Evolutionary conservation across 2,797 vertebrate species (phyloP), one percentile per base, ranked within the genome.

Genomic region (Coilia nasus): DNA sequence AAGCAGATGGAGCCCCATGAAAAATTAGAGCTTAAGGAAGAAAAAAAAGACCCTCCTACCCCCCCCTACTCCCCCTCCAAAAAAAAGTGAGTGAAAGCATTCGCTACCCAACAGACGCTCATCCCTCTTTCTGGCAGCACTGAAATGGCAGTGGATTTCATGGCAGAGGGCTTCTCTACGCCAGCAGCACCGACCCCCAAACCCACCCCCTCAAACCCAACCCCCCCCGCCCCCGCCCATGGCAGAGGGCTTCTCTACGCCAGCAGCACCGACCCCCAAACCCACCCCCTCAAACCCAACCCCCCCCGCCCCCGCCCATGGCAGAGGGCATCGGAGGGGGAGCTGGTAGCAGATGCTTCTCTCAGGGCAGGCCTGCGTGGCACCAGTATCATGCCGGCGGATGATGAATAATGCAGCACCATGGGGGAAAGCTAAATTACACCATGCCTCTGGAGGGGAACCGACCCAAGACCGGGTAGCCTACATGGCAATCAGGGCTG

Each of bases 1-100:
- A 86, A 23, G 62, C 89, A 91, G 90, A 93, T 86, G 85, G 88
- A 85, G 7, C 87, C 87, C 87, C 84, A 86, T 90, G 87, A 93
- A 87, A 92, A 90, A 93, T 88, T 84, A 83, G 64, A 83, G 44
- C 83, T 85, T 28, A 86, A 35, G 56, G 57, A 80, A 31, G 83
- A 31, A 88, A 88, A 47, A 91, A 87, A 85, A 78, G 83, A 28
- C 17, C 57, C 50, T 4, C 3, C 10, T 4, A 3, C 50, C 50
- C 50, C 7, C 50, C 50, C 50, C 50, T 7, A 54, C 7, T 1
- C 7, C 50, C 5, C 35, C 35, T 5, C 35, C 35, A 41, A 41
- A 41, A 62, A n/a, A 23, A n/a, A 62, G 10, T 2, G 59, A 64
- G 62, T 4, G 11, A 31, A 35, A 75, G 31, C 60, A 80, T 31